A percentile compares a stretch with the other conserved stretches of the same genome.
Conservation (phyloP, 2,888 invertebrate species). For the Margaritifera margaritifera region DNA sequence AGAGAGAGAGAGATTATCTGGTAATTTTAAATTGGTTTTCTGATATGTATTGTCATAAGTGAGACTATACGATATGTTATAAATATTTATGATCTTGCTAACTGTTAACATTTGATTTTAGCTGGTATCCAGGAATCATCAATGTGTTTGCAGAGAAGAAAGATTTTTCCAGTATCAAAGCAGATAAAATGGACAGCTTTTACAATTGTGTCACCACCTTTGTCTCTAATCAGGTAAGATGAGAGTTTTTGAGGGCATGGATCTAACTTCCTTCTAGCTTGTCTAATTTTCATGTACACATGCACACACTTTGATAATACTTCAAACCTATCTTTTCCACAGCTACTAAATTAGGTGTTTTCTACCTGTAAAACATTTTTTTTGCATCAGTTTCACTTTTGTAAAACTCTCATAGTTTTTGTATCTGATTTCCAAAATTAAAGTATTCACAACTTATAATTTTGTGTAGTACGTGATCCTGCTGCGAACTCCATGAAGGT, state of each 20-base stretch:
- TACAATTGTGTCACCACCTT: slow-evolving; percentile 71
- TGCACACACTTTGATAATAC: background rate
- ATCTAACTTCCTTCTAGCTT: background rate
- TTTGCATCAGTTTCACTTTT: too few relatives aligned
- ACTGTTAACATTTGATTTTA: slow-evolving; percentile 25
- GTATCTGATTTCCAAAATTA: too few relatives aligned
- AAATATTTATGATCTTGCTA: background rate
- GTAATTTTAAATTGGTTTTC: too few relatives aligned
- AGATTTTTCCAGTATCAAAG: slow-evolving; percentile 58
- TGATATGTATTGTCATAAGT: too few relatives aligned
- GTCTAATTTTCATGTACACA: background rate
- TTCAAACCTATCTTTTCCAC: background rate
- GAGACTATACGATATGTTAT: too few relatives aligned
- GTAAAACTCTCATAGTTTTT: too few relatives aligned
- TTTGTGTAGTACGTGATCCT: too few relatives aligned
- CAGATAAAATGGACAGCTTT: slow-evolving; percentile 68
- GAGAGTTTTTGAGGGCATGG: background rate
- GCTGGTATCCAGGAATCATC: slow-evolving; percentile 71
- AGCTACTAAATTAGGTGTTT: background rate
- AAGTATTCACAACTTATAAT: too few relatives aligned
- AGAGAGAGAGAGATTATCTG: too few relatives aligned
- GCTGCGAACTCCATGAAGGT: too few relatives aligned
- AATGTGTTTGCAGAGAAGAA: slow-evolving; percentile 72
- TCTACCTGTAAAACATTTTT: too few relatives aligned
- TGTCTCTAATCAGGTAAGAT: slow-evolving; percentile 71